Evolutionary conservation across 2,888 invertebrate species (phyloP), one percentile per base, ranked within the genome.

Genomic region (Gymnosoma rotundatum): DNA sequence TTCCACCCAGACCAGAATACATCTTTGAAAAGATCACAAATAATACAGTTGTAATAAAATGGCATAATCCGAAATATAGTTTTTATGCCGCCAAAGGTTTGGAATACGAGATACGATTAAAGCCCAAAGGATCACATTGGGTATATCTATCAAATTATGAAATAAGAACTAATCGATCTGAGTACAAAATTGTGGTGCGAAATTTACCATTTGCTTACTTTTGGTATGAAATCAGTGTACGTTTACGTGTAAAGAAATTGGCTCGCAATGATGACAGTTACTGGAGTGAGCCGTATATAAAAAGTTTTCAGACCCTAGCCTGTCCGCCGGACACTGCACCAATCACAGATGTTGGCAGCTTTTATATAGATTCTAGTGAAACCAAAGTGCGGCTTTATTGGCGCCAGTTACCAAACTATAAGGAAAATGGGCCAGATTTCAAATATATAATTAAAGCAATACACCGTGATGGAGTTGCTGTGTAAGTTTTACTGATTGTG

Each of bases 351-450:
- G 92, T 94, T 32, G 96, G 97, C 48, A 95, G 95, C 88, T 97
- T 96, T 90, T 94, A 95, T 90, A 93, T 94, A 88, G 93, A 94
- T 88, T 92, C 93, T 45, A 91, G 91, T 54, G 93, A 93, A 83
- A 93, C 95, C 85, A 93, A 94, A 76, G 93, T 96, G 54, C 94
- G 94, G 90, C 92, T 97, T n/a, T 97, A 96, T 90, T 97, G 97
- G 97, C 94, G 95, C 89, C 94, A 95, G 86, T 93, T 97, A 56
- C 94, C 94, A 9, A 93, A 93, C 63, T 94, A 94, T 90, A 93
- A 94, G 87, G 94, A 95, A 87, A 96, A 96, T 88, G 97, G 96
- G 48, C 94, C 94, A 9, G 93, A 95, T 88, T 96, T 97, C 89
- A 93, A 93, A 10, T 97, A 97, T 89, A 93, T 93, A 87, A 93